Conservation (phyloP, 2,888 invertebrate species). For the Scaptomyza reducta region DNA sequence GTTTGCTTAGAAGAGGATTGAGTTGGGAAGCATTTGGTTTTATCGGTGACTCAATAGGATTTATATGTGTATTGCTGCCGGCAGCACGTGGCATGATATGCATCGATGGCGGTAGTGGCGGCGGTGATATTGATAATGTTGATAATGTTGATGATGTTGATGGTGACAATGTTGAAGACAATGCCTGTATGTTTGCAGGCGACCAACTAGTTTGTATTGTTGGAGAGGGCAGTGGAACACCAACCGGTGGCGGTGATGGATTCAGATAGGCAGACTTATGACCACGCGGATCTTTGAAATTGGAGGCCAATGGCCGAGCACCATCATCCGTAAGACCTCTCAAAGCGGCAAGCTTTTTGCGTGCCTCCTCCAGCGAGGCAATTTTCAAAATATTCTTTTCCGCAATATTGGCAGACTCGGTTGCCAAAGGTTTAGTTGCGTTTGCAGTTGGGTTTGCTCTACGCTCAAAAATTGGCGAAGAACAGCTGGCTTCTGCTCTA, state of each 20-base stretch:
- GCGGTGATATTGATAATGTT: not conserved
- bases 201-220: not conserved
- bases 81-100: not conserved
- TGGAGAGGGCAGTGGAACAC: not conserved
- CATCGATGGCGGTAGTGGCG: not conserved
- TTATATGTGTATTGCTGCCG: constrained; percentile 1
- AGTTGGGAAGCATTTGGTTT: not conserved
- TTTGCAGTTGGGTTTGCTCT: constrained; percentile 4
- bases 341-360: constrained; percentile 57
- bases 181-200: not conserved
- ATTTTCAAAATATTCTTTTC: not conserved
- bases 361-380: constrained; percentile 49
- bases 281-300: constrained; percentile 42
- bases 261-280: constrained; percentile 11
- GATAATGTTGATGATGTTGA: not conserved
- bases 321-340: not conserved
- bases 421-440: not conserved
- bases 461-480: constrained; percentile 16
- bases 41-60: not conserved
- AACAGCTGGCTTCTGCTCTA: not conserved
- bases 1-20: not conserved
- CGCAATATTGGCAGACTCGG: not conserved
- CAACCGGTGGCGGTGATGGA: not conserved
- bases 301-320: constrained; percentile 24
- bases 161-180: not conserved